These are phyloP conservation scores for Drosophila parvula DNA, from an alignment of 1,140 invertebrate species.

Conservation along the genomic window DNA sequence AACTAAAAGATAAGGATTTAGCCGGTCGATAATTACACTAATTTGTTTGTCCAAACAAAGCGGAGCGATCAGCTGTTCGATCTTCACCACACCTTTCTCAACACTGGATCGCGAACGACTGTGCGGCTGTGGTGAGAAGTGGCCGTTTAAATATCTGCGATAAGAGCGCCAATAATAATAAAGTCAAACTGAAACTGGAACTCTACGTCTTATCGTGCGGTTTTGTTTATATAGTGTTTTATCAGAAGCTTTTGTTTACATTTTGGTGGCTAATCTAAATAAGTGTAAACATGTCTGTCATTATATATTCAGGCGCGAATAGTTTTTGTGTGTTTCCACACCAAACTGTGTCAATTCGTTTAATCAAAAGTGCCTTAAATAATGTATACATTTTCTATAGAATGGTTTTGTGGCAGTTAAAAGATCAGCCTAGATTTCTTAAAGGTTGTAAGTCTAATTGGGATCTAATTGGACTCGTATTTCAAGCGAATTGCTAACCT, in stretches of 20 bases:
- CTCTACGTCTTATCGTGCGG: slow-evolving; percentile 33
- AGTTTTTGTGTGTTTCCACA: neutral
- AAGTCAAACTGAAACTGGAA: slow-evolving; percentile 6
- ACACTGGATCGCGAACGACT: slow-evolving; percentile 60
- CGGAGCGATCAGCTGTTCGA: slow-evolving; percentile 38
- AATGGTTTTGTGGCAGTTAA: no score
- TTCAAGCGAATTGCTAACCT: no score
- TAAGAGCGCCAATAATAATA: neutral
- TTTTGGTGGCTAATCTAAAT: slow-evolving; percentile 48
- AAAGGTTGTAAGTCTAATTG: no score
- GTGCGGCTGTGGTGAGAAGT: slow-evolving; percentile 10
- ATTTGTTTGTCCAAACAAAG: slow-evolving; percentile 30
- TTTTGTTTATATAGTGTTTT: slow-evolving; percentile 39
- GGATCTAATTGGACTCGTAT: no score
- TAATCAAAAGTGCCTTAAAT: neutral
- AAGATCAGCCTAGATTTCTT: no score
- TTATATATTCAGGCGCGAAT: neutral
- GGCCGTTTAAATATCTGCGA: slow-evolving; percentile 62
- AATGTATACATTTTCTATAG: no score
- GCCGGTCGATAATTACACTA: slow-evolving; percentile 12
- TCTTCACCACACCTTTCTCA: slow-evolving; percentile 51
- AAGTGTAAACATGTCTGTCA: slow-evolving; percentile 2
- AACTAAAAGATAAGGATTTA: slow-evolving; percentile 1
- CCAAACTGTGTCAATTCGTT: neutral
- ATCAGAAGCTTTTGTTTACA: slow-evolving; percentile 40